Conservation (phyloP, 2,113 vertebrate species). For the Cairina moschata region DNA sequence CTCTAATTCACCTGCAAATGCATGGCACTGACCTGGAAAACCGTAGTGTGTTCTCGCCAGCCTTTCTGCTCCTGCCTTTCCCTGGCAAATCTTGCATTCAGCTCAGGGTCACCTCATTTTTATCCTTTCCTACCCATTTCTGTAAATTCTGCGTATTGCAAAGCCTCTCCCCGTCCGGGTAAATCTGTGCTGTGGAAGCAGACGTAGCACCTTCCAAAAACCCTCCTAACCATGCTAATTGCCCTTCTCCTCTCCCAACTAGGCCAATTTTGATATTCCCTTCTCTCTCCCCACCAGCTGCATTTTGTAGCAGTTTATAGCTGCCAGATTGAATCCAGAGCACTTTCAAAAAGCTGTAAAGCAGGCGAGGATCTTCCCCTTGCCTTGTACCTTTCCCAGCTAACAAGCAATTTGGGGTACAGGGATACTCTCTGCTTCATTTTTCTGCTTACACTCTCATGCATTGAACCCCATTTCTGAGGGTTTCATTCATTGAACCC, state of each 20-base stretch:
- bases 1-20: neutral
- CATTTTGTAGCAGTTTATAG: neutral
- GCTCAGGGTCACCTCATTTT: neutral
- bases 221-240: neutral
- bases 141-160: accelerated
- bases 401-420: accelerated
- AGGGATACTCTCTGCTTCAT: accelerated
- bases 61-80: accelerated
- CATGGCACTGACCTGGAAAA: neutral
- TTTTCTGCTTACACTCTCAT: accelerated
- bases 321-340: neutral
- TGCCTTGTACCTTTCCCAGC: neutral
- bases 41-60: accelerated
- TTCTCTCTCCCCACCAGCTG: neutral
- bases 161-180: neutral
- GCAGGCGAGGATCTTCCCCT: neutral
- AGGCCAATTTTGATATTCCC: neutral
- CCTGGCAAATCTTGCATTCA: accelerated
- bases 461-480: accelerated
- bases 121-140: neutral
- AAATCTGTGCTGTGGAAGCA: neutral
- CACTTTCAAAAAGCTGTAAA: neutral
- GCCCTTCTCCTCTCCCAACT: constrained; percentile 2
- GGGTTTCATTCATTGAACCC: accelerated
- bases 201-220: neutral